phyloP scores from a whole-genome alignment of 2,797 vertebrate species.

The Potorous gilbertii region DNA sequence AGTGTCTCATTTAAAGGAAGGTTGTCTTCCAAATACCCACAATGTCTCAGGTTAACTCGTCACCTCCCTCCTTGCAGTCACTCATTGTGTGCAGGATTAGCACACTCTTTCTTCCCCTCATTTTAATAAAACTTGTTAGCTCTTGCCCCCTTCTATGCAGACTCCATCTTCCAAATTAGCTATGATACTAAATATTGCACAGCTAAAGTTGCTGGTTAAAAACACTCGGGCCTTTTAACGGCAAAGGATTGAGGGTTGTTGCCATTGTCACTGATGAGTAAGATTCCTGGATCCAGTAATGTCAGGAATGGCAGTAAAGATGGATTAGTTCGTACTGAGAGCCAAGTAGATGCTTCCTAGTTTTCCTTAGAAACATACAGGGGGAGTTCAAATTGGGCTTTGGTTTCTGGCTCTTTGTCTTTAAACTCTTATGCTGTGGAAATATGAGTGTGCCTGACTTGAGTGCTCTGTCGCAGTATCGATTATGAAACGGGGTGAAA shows the following conservation, averaged over 20 bases:
- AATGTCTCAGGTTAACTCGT: constrained; percentile 92
- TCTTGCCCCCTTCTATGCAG: constrained; percentile 61
- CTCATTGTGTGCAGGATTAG: constrained; percentile 80
- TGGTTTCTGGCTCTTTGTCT: constrained; percentile 30
- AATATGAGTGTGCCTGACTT: constrained; percentile 31
- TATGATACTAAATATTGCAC: constrained; percentile 66
- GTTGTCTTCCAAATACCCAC: constrained; percentile 95
- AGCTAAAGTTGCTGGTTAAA: constrained; percentile 63
- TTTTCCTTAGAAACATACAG: constrained; percentile 40
- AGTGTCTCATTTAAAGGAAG: constrained; percentile 95
- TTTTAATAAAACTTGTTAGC: constrained; percentile 81
- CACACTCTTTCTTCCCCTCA: constrained; percentile 66
- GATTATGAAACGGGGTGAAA: constrained; percentile 48
- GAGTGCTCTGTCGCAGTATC: constrained; percentile 31
- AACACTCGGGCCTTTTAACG: constrained; percentile 62
- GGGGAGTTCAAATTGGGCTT: constrained; percentile 15
- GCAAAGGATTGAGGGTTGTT: constrained; percentile 61
- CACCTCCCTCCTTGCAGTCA: constrained; percentile 84
- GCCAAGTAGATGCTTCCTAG: constrained; percentile 38
- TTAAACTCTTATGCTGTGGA: constrained; percentile 16
- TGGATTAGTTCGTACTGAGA: constrained; percentile 11
- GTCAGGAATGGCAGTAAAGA: constrained; percentile 55
- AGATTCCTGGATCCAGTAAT: constrained; percentile 45
- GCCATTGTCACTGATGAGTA: constrained; percentile 53
- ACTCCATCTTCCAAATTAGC: constrained; percentile 69